Evolutionary conservation across 1,140 invertebrate species (phyloP), one percentile per base, ranked within the genome.

Genomic region (Aphaenogaster rudis): DNA sequence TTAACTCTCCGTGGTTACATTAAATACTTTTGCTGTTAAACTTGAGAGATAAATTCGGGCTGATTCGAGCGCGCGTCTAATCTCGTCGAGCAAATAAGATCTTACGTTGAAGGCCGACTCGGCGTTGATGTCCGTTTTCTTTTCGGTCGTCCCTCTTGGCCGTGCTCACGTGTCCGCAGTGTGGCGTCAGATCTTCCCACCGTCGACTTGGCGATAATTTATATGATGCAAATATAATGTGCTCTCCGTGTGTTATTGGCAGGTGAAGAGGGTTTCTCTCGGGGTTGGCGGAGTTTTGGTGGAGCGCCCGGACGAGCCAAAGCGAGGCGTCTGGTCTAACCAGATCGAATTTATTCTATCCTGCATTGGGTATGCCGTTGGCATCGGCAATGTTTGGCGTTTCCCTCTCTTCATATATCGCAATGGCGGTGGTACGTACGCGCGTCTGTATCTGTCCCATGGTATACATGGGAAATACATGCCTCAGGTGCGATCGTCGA

Each of bases 351-450:
- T 97, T 90, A 96, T 98, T 79, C 95, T 98, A n/a, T 97, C 98
- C 39, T 97, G 97, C 92, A 96, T 98, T 63, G 96, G 98, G 93
- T 95, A 98, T 96, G 97, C 97, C 17, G 97, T 98, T n/a, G 98
- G 98, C 5, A 96, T 98, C 69, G 98, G 98, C 48, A 99, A 98
- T 94, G 97, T 99, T 61, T 99, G 98, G 98, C 96, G 98, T 87
- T 99, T 98, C 94, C 98, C 98, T 3, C 98, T 98, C 94, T 95
- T 98, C 45, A 97, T 97, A 87, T 98, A 98, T 93, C 97, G 97
- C 92, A 98, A 98, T 95, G 98, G 97, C 48, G 97, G 97, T 92
- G 97, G 97, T 97, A 95, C 95, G 96, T 95, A 57, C 64, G 50
- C 45, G 45, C 13, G 52, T 39, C 28, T 52, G 33, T 77, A 86